Percentiles rank a stretch among this genome's conserved stretches.
phyloP scores from a whole-genome alignment of 2,888 invertebrate genomes.

The Criorhina ranunculi region DNA sequence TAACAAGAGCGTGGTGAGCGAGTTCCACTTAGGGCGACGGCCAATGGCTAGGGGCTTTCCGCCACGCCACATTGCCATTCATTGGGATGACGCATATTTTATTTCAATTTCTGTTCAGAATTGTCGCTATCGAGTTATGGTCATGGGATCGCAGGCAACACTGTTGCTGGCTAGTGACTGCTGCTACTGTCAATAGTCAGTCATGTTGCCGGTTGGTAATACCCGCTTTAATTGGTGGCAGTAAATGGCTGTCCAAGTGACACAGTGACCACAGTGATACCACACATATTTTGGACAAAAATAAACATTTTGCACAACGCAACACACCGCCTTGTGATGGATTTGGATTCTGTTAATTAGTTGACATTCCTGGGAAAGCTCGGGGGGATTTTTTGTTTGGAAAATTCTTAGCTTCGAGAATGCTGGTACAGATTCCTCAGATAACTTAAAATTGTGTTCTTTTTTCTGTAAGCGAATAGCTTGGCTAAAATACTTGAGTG shows the following conservation, averaged over 20 bases:
- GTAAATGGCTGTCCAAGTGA: conserved; percentile 63
- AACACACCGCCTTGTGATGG: conserved; percentile 17
- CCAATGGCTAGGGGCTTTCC: background rate
- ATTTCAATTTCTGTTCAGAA: conserved; percentile 47
- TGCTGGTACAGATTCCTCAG: conserved; percentile 38
- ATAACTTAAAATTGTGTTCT: conserved; percentile 26
- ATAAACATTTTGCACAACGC: conserved; percentile 38
- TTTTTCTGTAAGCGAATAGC: conserved; percentile 8
- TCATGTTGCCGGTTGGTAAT: conserved; percentile 62
- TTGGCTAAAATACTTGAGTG: too few relatives aligned
- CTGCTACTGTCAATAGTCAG: conserved; percentile 45
- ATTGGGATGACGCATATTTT: conserved; percentile 65
- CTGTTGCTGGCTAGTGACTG: conserved; percentile 13
- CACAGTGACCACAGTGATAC: conserved; percentile 65
- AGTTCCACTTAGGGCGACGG: conserved; percentile 33
- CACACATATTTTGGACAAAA: conserved; percentile 18
- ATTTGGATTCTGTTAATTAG: conserved; percentile 70
- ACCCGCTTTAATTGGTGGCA: conserved; percentile 65
- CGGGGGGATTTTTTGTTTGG: background rate
- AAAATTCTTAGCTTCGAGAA: conserved; percentile 18
- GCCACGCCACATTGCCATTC: conserved; percentile 28
- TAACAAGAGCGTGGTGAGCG: conserved; percentile 47
- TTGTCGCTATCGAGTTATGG: conserved; percentile 53
- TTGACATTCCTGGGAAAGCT: conserved; percentile 52
- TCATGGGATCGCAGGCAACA: conserved; percentile 41